These are phyloP conservation scores for Athalia rosae DNA, from an alignment of 2,888 invertebrate species.

Conservation along the genomic window DNA sequence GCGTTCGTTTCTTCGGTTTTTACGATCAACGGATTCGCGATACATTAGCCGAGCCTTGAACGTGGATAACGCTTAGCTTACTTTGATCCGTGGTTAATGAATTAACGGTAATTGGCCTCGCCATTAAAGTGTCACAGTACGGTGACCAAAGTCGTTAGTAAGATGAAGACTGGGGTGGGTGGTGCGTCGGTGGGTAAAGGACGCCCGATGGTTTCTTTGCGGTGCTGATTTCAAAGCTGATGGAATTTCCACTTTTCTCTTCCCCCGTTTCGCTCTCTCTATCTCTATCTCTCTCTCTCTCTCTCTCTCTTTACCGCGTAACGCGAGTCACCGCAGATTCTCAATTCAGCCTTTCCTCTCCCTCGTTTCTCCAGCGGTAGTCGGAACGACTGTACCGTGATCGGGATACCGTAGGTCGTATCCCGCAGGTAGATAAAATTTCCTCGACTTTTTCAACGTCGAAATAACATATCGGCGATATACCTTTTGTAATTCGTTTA, in stretches of 20 bases:
- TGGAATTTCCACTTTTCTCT: constrained; percentile 2
- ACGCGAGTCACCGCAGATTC: too few relatives aligned
- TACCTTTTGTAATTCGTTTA: too few relatives aligned
- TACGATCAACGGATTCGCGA: constrained; percentile 3
- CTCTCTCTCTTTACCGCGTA: background rate
- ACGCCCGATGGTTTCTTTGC: constrained; percentile 27
- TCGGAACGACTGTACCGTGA: too few relatives aligned
- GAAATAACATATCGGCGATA: too few relatives aligned
- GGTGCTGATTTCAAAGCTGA: constrained; percentile 24
- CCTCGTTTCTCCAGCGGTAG: too few relatives aligned
- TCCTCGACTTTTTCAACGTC: too few relatives aligned
- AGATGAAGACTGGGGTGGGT: constrained; percentile 19
- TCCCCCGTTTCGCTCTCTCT: background rate
- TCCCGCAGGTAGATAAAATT: too few relatives aligned
- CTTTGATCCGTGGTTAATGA: constrained; percentile 41
- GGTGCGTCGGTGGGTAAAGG: background rate
- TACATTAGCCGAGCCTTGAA: constrained; percentile 30
- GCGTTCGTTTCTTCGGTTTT: background rate
- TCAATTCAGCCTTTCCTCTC: too few relatives aligned
- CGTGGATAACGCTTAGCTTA: constrained; percentile 33
- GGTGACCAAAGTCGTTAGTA: constrained; percentile 42
- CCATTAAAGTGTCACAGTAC: constrained; percentile 34
- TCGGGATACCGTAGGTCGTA: too few relatives aligned
- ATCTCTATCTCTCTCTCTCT: background rate
- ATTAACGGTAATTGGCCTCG: constrained; percentile 39